Evolutionary conservation across 2,888 invertebrate genomes (phyloP).

Genomic region (Sphaeridia pumilis): DNA sequence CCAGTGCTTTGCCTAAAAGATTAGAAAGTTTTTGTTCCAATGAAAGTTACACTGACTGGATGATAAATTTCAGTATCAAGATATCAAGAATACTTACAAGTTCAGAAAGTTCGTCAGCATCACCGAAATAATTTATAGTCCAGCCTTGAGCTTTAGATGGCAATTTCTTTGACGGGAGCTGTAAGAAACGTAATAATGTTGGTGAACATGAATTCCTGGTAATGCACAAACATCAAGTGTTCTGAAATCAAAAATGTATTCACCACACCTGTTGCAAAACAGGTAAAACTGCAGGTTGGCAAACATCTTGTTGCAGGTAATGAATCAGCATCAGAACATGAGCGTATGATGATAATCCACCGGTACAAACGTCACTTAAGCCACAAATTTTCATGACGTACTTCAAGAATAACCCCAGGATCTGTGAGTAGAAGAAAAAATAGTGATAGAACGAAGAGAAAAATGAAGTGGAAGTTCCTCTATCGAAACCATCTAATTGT

Average conservation of each 20-base stretch:
- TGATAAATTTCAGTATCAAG: too few species aligned
- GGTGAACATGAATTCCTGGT: too few species aligned
- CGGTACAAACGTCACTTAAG: conserved; percentile 49
- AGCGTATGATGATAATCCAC: conserved; percentile 50
- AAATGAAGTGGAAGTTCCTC: not conserved
- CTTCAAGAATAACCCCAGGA: conserved; percentile 46
- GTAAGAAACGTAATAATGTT: too few species aligned
- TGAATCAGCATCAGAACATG: conserved; percentile 49
- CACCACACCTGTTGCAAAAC: not conserved
- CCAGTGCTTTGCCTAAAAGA: too few species aligned
- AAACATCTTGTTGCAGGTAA: conserved; percentile 48
- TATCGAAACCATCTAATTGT: not conserved
- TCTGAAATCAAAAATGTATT: too few species aligned
- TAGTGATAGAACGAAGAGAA: not conserved
- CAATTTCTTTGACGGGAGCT: too few species aligned
- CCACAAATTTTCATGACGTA: conserved; percentile 47
- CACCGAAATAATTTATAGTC: too few species aligned
- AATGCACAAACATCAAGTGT: too few species aligned
- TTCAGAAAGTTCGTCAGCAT: not conserved
- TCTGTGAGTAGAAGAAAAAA: conserved; percentile 31
- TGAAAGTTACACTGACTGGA: too few species aligned
- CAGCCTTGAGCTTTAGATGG: too few species aligned
- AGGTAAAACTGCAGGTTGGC: not conserved
- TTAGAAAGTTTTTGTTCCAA: too few species aligned
- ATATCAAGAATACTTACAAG: too few species aligned